Evolutionary conservation across 2,888 invertebrate genomes (phyloP), one percentile per base, ranked within the genome.

Genomic region (Andrena haemorrhoa): DNA sequence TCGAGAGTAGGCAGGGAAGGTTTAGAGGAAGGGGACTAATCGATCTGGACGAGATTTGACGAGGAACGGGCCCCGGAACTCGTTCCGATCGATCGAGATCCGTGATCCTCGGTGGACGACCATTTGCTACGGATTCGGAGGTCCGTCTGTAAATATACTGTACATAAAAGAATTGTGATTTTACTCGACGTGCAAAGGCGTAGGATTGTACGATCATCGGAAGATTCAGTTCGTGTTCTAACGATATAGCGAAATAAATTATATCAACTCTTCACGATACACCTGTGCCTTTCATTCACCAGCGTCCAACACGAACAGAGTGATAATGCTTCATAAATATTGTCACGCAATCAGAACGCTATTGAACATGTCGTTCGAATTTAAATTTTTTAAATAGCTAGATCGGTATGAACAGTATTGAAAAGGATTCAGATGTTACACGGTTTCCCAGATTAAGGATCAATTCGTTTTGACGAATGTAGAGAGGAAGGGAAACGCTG

Each of bases 171-270:
- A 91, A 92, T 89, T 93, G 93, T 93, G 93, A 93, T 93, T 92
- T 88, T 87, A 90, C 89, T 91, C 84, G 90, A 89, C 89, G 87
- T 90, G 88, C 88, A 85, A 87, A 90, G 85, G 80, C 87, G 85
- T 90, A 91, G 89, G 88, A 90, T 89, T 89, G 90, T 91, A 92
- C 88, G 87, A 77, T 86, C 83, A 89, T 90, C 88, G 87, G 88
- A 88, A 87, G 89, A 91, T 89, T 91, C 91, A 90, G 91, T 92
- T 92, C 92, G 92, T 92, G 92, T 93, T 93, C 89, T 90, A 92
- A 91, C 92, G 92, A 92, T 92, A 92, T 92, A 93, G 92, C 88
- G 86, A 91, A 92, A 93, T 93, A 93, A 92, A 93, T 93, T 93
- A 93, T 92, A 92, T 90, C 91, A 90, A 87, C 88, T 88, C 88